Evolutionary conservation across 2,888 invertebrate species (phyloP).

Genomic region (Dromius quadrimaculatus): DNA sequence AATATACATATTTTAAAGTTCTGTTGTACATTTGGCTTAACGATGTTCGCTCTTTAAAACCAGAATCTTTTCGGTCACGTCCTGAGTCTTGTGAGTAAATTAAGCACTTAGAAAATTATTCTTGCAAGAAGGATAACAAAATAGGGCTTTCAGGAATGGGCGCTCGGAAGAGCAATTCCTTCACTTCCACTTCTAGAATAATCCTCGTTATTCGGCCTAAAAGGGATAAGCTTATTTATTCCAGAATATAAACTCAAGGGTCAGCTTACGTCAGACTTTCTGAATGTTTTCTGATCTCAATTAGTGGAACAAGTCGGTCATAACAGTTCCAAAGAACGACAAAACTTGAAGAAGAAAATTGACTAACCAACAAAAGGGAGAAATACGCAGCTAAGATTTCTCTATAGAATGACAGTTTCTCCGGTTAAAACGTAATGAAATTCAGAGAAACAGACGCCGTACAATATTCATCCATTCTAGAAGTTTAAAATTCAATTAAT

Average conservation of each 20-base stretch:
- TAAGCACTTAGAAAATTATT: background rate
- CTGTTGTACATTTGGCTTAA: too few relatives aligned
- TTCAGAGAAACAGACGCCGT: slow-evolving; percentile 12
- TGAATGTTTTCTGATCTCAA: slow-evolving; percentile 32
- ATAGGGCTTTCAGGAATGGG: background rate
- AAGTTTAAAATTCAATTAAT: slow-evolving; percentile 16
- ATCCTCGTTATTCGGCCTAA: slow-evolving; percentile 12
- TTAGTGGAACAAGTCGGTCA: slow-evolving; percentile 30
- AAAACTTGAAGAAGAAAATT: slow-evolving; percentile 20
- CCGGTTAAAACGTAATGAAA: slow-evolving; percentile 14
- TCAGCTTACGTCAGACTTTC: slow-evolving; percentile 23
- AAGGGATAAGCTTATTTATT: slow-evolving; percentile 6
- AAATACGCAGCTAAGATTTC: slow-evolving; percentile 2
- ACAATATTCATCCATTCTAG: slow-evolving; percentile 8
- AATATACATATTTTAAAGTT: too few relatives aligned
- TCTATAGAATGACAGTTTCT: background rate
- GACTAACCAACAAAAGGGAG: slow-evolving; percentile 12
- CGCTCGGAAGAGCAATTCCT: too few relatives aligned
- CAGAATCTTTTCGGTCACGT: slow-evolving; percentile 11
- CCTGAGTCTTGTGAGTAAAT: slow-evolving; percentile 15
- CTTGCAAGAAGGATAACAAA: background rate
- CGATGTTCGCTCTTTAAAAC: background rate
- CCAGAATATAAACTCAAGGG: slow-evolving; percentile 35
- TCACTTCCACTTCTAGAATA: slow-evolving; percentile 14
- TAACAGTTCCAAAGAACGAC: slow-evolving; percentile 19